Evolutionary conservation across 2,888 invertebrate species (phyloP), one percentile per base, ranked within the genome.

Genomic region (Drosophila pegasa): DNA sequence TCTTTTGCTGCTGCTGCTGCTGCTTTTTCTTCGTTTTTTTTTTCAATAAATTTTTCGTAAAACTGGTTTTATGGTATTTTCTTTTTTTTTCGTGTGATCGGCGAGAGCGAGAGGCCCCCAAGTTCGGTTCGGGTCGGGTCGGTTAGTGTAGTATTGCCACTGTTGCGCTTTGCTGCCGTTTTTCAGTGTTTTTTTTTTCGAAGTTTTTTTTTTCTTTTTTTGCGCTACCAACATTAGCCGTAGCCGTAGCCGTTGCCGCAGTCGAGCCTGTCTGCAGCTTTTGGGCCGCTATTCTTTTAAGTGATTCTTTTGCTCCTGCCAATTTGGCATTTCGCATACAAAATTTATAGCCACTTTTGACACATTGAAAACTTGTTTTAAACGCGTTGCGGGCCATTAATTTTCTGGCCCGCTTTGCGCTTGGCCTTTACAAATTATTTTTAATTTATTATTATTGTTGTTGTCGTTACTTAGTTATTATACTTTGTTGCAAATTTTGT

Each of bases 61-160:
- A 90, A 90, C 91, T 89, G 90, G 90, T 91, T 90, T 91, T 89
- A 83, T 87, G 80, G 80, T 90, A 87, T 90, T 85, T 85, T 87
- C 85, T 87, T 77, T 88, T 87, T 64, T 66, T 43, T 65, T 61
- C 60, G 29, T 63, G 20, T 27, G 40, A 25, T 62, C 56, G 25
- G 55, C 48, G 54, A 57, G 67, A 67, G 68, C 58, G 58, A 56
- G 66, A 31, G 54, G 58, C 57, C 63, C 43, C 66, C 77, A 64
- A 59, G 57, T 57, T 63, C 66, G 60, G 65, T 63, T 66, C 66
- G 56, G 65, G 63, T 66, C 66, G 66, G 75, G 81, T 79, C 78
- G 67, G 83, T 59, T 62, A 75, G 65, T 72, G 76, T 55, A 43
- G 66, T 47, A 31, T 68, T 78, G 77, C 80, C 74, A 76, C 85